phyloP scores from a whole-genome alignment of 2,888 invertebrate genomes.

The Ophion ventricosus region DNA sequence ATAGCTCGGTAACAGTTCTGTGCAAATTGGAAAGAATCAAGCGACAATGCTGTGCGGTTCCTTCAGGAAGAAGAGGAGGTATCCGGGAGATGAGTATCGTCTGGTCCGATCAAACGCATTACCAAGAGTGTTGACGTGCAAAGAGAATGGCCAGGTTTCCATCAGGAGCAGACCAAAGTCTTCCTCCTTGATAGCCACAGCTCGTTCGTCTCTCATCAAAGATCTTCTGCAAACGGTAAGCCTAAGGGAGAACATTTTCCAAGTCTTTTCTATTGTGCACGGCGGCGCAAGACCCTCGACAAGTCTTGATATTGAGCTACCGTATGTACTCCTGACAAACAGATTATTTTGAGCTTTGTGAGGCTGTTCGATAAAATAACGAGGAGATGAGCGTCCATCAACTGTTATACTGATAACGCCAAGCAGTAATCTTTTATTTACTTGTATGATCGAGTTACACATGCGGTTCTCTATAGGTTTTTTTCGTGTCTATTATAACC shows the following conservation, averaged over 20 bases:
- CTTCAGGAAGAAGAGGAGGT: slow-evolving; percentile 75
- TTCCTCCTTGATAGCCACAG: slow-evolving; percentile 66
- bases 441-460: background rate
- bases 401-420: background rate
- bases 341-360: slow-evolving; percentile 19
- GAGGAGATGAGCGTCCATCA: background rate
- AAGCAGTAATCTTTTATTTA: background rate
- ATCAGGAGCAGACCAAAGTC: slow-evolving; percentile 69
- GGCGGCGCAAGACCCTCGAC: background rate
- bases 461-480: background rate
- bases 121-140: slow-evolving; percentile 72
- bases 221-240: slow-evolving; percentile 78
- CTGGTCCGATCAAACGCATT: slow-evolving; percentile 75
- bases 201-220: slow-evolving; percentile 71
- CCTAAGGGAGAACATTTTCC: background rate
- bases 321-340: slow-evolving; percentile 18
- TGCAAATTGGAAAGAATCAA: slow-evolving; percentile 29
- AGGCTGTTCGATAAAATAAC: background rate
- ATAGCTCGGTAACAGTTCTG: slow-evolving; percentile 21
- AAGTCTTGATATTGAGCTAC: slow-evolving; percentile 8
- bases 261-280: background rate
- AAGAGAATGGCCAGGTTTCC: slow-evolving; percentile 69
- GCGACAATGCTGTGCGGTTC: slow-evolving; percentile 79
- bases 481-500: no score
- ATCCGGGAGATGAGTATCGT: slow-evolving; percentile 78